Percentiles rank a stretch among this genome's conserved stretches.
Evolutionary conservation across 2,797 vertebrate species (phyloP).

Genomic region (Cyclura pinguis): DNA sequence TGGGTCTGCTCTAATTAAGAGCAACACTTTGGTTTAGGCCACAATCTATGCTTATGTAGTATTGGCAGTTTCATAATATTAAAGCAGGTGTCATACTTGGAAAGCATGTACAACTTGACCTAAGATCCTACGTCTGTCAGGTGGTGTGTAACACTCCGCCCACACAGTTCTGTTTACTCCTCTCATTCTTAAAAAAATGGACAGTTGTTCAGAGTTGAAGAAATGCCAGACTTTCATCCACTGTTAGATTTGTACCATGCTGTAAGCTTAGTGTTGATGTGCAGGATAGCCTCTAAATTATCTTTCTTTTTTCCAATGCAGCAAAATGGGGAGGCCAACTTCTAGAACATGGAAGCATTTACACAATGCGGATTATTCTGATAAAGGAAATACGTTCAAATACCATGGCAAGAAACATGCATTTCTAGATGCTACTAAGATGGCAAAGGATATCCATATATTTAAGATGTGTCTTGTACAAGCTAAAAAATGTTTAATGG

Average conservation of each 20-base stretch:
- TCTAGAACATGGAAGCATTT: constrained; percentile 12
- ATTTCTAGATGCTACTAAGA: constrained; percentile 38
- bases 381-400: constrained; percentile 14
- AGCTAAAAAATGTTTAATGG: neutral
- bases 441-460: neutral
- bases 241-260: neutral
- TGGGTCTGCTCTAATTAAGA: too few relatives aligned
- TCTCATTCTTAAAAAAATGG: too few relatives aligned
- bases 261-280: neutral
- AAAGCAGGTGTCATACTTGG: neutral
- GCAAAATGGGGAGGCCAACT: neutral
- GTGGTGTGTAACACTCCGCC: too few relatives aligned
- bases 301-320: neutral
- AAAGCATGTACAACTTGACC: neutral
- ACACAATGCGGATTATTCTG: neutral
- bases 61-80: neutral
- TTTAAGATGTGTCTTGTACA: neutral
- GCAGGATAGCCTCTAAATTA: neutral
- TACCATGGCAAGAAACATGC: neutral
- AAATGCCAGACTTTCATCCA: neutral
- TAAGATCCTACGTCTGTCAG: too few relatives aligned
- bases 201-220: neutral
- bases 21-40: too few relatives aligned
- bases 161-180: too few relatives aligned
- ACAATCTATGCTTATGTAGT: neutral